Base-by-base conservation (phyloP, 2,797 vertebrate species). In the Rhinophrynus dorsalis region DNA sequence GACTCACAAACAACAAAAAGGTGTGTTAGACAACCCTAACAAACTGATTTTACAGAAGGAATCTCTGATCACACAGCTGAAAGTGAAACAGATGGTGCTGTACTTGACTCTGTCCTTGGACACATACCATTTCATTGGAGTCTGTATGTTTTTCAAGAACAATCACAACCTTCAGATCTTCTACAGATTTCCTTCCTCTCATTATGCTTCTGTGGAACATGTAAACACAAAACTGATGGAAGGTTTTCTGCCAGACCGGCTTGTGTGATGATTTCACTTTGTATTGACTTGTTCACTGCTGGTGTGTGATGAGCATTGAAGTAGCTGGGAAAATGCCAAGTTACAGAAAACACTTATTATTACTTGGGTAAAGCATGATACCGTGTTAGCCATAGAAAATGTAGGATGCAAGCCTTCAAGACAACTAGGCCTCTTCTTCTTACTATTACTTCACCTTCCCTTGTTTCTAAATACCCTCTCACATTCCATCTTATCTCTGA, bases 101-200 rank as follows among this genome's bases (percentile, higher is more conserved):
- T 66, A 42, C 56, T 68, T 57, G 54, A 75, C 69, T 48, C 64
- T 81, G 83, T 83, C 85, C 84, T 82, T 80, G 78, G 76, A 83
- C 75, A 65, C 45, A 42, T 11, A 58, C 50, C 30, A 59, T 63
- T 20, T 26, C 29, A 26, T 40, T 74, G 1, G 18, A 88, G 75
- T 68, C 3, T n/a, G 35, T 33, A 57, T 85, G 84, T 87, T 77
- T 78, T 74, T 0, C 55, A 27, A 75, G 71, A 81, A 83, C 86
- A 86, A 86, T 85, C 82, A 82, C 78, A 66, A 79, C 79, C 81
- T 81, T 85, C 80, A 83, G 81, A 85, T 83, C 80, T 88, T 81
- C 58, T 23, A 68, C 77, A 79, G 78, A 75, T 86, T 90, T 90
- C 89, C 89, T 90, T 90, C 89, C 89, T 90, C 78, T 48, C 54